Conservation (phyloP, 2,888 invertebrate genomes). For the Branchellion lobata region DNA sequence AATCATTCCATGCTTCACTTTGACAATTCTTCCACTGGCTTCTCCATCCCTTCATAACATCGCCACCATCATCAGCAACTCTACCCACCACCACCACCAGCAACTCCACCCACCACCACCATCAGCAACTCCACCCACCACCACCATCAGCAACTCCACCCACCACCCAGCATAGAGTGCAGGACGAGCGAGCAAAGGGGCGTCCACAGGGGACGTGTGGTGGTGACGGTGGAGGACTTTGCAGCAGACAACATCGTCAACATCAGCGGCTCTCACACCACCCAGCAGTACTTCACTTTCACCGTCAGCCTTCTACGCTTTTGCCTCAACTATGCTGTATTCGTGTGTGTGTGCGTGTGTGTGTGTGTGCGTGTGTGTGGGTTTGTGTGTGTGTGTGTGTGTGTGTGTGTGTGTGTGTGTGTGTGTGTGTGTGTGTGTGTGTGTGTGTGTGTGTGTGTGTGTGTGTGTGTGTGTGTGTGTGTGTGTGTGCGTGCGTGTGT, state of each 20-base stretch:
- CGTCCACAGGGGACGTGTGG: neutral
- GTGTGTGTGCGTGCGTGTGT: slow-evolving; percentile 22
- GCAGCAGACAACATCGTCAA: neutral
- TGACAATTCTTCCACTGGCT: no score
- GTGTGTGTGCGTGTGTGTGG: no score
- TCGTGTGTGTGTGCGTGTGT: no score
- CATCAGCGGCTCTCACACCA: slow-evolving; percentile 18
- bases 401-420: neutral
- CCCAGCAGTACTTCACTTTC: slow-evolving; percentile 4
- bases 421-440: slow-evolving; percentile 41
- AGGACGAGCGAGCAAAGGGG: neutral
- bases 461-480: slow-evolving; percentile 17
- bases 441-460: slow-evolving; percentile 30
- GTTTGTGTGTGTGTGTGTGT: no score
- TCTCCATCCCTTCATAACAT: no score
- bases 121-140: no score
- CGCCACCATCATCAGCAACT: no score
- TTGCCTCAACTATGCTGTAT: no score
- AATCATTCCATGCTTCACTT: no score
- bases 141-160: no score
- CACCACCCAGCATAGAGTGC: slow-evolving; percentile 25
- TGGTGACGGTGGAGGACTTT: slow-evolving; percentile 1
- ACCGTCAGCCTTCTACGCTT: neutral
- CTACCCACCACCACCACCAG: no score
- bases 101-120: no score